These are phyloP conservation scores for Chelonoidis abingdonii DNA, from an alignment of 2,113 vertebrate genomes.

Conservation along the genomic window DNA sequence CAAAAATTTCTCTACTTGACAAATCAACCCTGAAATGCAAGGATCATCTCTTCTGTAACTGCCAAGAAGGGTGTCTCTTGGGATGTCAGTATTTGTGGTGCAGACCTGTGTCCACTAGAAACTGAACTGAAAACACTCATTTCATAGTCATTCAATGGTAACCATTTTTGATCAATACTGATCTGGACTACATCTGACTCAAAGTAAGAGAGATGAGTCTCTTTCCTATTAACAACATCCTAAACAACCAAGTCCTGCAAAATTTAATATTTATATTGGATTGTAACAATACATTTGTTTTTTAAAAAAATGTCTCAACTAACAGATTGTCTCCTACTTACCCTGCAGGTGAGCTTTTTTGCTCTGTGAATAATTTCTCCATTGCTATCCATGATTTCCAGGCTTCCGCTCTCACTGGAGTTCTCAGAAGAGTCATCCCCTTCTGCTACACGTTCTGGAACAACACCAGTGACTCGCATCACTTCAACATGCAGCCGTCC, in stretches of 20 bases:
- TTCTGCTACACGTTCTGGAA: conserved; percentile 88
- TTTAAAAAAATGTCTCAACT: neutral
- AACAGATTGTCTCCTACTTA: conserved; percentile 59
- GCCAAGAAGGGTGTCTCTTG: neutral
- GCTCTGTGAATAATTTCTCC: conserved; percentile 92
- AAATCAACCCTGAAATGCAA: neutral
- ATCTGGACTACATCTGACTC: neutral
- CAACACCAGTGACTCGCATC: conserved; percentile 89
- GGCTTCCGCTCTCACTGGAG: conserved; percentile 94
- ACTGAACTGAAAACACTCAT: neutral
- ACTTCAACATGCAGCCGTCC: conserved; percentile 95
- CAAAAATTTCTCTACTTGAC: neutral
- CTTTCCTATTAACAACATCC: neutral
- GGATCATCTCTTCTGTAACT: neutral
- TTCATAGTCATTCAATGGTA: neutral
- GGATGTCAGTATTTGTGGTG: neutral
- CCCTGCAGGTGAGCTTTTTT: conserved; percentile 94
- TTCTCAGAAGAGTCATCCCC: conserved; percentile 97
- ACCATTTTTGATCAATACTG: neutral
- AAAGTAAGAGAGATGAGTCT: neutral
- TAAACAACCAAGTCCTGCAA: neutral
- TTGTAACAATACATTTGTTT: neutral
- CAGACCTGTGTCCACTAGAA: neutral
- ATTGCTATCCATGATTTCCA: conserved; percentile 90
- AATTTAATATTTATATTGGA: neutral